A percentile compares a stretch with the other conserved stretches of the same genome.
phyloP scores from a whole-genome alignment of 2,888 invertebrate genomes.

The Anoncus sp. region DNA sequence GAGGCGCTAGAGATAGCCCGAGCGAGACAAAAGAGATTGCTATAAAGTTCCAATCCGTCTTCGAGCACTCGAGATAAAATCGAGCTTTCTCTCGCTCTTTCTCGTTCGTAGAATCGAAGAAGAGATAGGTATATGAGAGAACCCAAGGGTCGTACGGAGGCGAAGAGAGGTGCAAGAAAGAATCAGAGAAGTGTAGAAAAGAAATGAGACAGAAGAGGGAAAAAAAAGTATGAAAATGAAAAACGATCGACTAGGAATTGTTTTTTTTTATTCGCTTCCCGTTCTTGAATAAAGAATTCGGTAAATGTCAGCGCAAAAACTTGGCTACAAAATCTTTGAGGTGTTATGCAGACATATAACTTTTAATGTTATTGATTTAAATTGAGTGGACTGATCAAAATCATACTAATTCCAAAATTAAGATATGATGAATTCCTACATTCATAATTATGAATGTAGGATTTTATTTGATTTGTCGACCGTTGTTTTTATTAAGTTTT shows the following conservation, averaged over 20 bases:
- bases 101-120: conserved; percentile 40
- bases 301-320: neutral
- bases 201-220: neutral
- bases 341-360: neutral
- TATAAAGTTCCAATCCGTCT: conserved; percentile 61
- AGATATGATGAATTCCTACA: too few species aligned
- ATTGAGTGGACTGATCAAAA: too few species aligned
- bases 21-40: conserved; percentile 66
- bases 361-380: too few species aligned
- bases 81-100: conserved; percentile 51
- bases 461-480: too few species aligned
- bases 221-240: conserved; percentile 25
- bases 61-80: conserved; percentile 62
- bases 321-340: neutral
- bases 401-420: too few species aligned
- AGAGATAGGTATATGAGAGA: conserved; percentile 23
- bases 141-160: neutral
- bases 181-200: conserved; percentile 11
- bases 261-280: conserved; percentile 5
- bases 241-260: conserved; percentile 18
- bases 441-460: too few species aligned
- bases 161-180: conserved; percentile 10
- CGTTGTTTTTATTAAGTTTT: too few species aligned
- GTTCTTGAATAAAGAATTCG: conserved; percentile 17
- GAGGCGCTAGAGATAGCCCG: conserved; percentile 56